A percentile compares a stretch with the other conserved stretches of the same genome.
Conservation (phyloP, 2,888 invertebrate species). For the Agriopis marginaria region DNA sequence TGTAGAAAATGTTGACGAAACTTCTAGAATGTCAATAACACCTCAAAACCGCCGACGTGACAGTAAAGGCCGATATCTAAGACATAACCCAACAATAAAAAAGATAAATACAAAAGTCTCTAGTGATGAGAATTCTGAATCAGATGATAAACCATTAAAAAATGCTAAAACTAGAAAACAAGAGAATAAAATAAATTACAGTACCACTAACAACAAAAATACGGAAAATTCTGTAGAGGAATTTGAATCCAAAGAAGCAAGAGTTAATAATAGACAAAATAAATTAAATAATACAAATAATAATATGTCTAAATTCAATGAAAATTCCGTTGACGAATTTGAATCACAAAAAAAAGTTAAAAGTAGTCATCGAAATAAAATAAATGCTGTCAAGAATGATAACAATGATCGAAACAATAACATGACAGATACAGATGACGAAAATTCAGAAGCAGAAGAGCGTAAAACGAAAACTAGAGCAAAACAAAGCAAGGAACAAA, state of each 20-base stretch:
- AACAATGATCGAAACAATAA: neutral
- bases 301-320: neutral
- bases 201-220: neutral
- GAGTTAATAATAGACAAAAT: neutral
- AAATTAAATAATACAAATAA: neutral
- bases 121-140: neutral
- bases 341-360: neutral
- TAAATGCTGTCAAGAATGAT: neutral
- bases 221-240: neutral
- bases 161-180: neutral
- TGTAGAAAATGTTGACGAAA: neutral
- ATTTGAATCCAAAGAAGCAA: neutral
- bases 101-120: neutral
- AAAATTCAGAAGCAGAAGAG: neutral
- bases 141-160: neutral
- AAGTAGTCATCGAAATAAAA: neutral
- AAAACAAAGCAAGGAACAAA: constrained; percentile 11
- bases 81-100: neutral
- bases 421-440: constrained; percentile 1
- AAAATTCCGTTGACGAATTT: neutral
- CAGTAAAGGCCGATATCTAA: neutral
- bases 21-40: neutral
- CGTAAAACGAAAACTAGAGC: constrained; percentile 3
- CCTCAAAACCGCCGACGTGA: neutral
- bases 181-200: neutral